Percentiles rank a stretch among this genome's conserved stretches.
Evolutionary conservation across 2,113 vertebrate genomes (phyloP).

Genomic region (Heterotis niloticus): DNA sequence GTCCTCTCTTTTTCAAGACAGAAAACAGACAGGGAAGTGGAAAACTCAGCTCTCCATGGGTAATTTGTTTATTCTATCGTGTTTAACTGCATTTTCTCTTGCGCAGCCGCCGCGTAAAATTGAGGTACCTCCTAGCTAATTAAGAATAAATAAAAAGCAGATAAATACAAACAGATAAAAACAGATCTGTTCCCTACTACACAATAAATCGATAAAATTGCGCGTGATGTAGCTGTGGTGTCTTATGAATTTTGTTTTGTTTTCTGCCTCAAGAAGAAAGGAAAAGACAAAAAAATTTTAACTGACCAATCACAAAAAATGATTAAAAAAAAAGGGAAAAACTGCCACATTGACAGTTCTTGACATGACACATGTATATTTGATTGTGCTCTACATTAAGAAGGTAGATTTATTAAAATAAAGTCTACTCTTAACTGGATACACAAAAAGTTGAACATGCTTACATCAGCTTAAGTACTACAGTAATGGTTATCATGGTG

Average conservation of each 20-base stretch:
- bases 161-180: neutral
- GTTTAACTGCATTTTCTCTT: conserved; percentile 66
- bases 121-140: conserved; percentile 61
- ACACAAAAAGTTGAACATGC: neutral
- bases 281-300: neutral
- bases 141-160: conserved; percentile 38
- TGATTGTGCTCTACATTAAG: neutral
- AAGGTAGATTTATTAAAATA: neutral
- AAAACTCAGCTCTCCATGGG: conserved; percentile 47
- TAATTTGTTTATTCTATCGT: conserved; percentile 63
- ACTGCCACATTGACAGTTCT: no score
- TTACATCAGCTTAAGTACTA: neutral
- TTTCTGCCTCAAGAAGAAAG: neutral
- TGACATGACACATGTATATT: no score
- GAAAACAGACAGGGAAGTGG: conserved; percentile 43
- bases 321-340: no score
- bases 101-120: conserved; percentile 47
- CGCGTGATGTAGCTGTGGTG: neutral
- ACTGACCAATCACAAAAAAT: neutral
- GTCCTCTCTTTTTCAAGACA: conserved; percentile 47
- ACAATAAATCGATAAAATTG: conserved; percentile 8
- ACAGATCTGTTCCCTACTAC: neutral
- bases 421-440: neutral
- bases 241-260: neutral
- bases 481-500: neutral